Percentiles rank a stretch among this genome's conserved stretches.
phyloP scores from a whole-genome alignment of 1,140 invertebrate genomes.

The Schlechtendalia chinensis region DNA sequence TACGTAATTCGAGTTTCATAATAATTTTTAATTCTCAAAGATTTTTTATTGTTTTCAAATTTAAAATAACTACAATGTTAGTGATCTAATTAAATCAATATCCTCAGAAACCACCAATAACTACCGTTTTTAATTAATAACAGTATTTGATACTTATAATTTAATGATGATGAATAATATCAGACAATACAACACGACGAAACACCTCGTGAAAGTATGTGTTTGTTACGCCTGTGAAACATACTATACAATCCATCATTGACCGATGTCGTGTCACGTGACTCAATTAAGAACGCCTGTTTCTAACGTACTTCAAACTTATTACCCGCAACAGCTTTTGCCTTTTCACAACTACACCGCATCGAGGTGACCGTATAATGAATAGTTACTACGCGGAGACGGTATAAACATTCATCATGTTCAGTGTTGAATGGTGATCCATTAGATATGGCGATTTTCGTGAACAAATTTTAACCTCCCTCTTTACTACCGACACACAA shows the following conservation, averaged over 20 bases:
- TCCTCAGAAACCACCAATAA: too few species aligned
- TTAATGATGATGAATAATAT: constrained; percentile 14
- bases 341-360: background rate
- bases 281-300: constrained; percentile 44
- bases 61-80: too few species aligned
- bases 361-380: constrained; percentile 15
- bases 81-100: too few species aligned
- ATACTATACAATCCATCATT: constrained; percentile 36
- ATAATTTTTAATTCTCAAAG: too few species aligned
- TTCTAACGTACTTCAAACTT: constrained; percentile 44
- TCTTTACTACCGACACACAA: background rate
- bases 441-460: constrained; percentile 15
- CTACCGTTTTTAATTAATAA: constrained; percentile 1
- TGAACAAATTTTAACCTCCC: constrained; percentile 1
- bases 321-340: background rate
- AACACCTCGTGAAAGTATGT: background rate
- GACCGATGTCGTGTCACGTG: constrained; percentile 39
- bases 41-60: too few species aligned
- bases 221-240: background rate
- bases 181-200: background rate
- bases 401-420: constrained; percentile 43
- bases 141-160: background rate
- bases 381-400: constrained; percentile 28
- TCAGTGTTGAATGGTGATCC: constrained; percentile 42
- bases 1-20: too few species aligned